phyloP scores from a whole-genome alignment of 1,140 invertebrate species.

The Apolygus lucorum region DNA sequence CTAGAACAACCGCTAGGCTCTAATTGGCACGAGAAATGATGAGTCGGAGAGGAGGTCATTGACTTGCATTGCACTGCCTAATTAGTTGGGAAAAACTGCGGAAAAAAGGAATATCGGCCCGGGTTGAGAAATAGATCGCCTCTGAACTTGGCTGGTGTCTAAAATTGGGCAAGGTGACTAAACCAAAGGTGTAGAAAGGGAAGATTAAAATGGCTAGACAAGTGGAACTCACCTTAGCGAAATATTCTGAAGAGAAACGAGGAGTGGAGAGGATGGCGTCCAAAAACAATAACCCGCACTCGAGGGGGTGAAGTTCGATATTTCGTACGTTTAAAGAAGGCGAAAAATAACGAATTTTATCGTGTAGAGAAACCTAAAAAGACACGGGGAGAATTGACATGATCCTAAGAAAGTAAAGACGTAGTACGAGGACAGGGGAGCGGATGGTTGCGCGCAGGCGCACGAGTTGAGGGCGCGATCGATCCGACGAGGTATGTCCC shows the following conservation, averaged over 20 bases:
- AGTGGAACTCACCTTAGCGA: neutral
- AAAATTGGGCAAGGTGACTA: conserved; percentile 11
- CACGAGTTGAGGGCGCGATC: neutral
- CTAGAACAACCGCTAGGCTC: conserved; percentile 5
- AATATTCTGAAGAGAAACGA: neutral
- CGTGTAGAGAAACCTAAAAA: conserved; percentile 18
- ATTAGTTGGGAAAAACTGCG: neutral
- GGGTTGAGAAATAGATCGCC: neutral
- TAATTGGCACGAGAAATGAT: neutral
- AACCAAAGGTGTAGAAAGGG: neutral
- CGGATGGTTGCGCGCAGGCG: conserved; percentile 21
- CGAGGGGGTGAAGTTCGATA: neutral
- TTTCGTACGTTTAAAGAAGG: neutral
- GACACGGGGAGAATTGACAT: conserved; percentile 29
- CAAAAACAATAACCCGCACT: neutral
- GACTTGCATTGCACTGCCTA: neutral
- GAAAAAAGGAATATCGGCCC: neutral
- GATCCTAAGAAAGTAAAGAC: conserved; percentile 23
- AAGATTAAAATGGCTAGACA: conserved; percentile 8
- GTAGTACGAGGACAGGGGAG: conserved; percentile 25
- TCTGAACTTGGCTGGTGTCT: conserved; percentile 6
- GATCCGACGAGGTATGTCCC: neutral
- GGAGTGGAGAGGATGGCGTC: conserved; percentile 1
- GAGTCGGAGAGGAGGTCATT: neutral
- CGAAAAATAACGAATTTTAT: neutral